Evolutionary conservation across 1,140 invertebrate species (phyloP).

Genomic region (Drosophila pruinosa): DNA sequence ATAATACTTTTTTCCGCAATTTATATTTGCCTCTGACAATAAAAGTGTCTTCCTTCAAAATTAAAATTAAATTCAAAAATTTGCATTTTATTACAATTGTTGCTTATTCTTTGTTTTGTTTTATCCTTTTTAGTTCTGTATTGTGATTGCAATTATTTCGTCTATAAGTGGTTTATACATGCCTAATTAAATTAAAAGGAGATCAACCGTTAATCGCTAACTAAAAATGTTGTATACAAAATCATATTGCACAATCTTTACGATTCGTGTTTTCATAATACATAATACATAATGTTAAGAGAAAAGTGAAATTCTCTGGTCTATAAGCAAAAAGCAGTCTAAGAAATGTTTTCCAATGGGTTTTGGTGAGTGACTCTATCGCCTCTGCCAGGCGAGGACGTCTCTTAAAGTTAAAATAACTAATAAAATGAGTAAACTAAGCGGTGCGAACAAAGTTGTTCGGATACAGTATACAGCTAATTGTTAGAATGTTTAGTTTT

Average conservation of each 20-base stretch:
- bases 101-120: constrained; percentile 25
- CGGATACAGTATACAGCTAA: constrained; percentile 21
- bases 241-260: constrained; percentile 72
- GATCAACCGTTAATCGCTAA: constrained; percentile 65
- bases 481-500: constrained; percentile 47
- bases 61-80: constrained; percentile 60
- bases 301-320: constrained; percentile 45
- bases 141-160: constrained; percentile 5
- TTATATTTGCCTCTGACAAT: constrained; percentile 49
- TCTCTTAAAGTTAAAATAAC: constrained; percentile 30
- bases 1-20: constrained; percentile 63
- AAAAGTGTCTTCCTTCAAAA: constrained; percentile 27
- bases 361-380: constrained; percentile 65
- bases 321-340: constrained; percentile 68
- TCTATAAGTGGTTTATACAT: constrained; percentile 17
- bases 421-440: constrained; percentile 33
- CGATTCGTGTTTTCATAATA: constrained; percentile 57
- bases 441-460: constrained; percentile 22
- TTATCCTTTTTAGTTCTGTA: neutral
- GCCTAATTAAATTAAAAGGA: constrained; percentile 75
- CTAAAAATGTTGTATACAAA: constrained; percentile 57
- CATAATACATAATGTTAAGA: constrained; percentile 21
- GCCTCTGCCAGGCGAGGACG: constrained; percentile 13
- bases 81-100: constrained; percentile 59
- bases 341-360: constrained; percentile 63